Conservation (phyloP, 2,113 vertebrate species). For the Oriolus oriolus region DNA sequence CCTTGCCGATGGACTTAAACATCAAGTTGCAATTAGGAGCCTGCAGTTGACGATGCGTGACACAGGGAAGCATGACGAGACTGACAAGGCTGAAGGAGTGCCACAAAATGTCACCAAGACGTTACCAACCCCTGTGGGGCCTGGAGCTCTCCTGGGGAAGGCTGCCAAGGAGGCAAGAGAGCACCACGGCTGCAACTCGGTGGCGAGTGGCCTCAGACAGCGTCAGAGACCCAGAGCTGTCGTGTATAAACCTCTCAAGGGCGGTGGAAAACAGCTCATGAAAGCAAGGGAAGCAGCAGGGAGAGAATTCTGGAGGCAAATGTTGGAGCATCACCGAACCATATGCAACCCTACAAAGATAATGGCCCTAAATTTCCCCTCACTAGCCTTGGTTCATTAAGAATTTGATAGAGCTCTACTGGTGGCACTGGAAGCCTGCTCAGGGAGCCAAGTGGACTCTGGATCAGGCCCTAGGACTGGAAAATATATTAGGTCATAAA, state of each 20-base stretch:
- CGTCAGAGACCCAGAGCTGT: neutral
- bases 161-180: neutral
- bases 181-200: neutral
- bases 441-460: neutral
- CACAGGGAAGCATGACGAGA: neutral
- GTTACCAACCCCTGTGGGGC: neutral
- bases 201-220: neutral
- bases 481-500: constrained; percentile 51
- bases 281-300: neutral
- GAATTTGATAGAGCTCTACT: neutral
- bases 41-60: neutral
- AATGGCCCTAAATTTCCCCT: constrained; percentile 51
- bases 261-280: neutral
- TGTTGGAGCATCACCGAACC: neutral
- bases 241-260: fast-evolving
- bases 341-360: constrained; percentile 23
- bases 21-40: neutral
- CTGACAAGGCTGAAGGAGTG: neutral
- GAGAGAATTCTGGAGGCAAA: constrained; percentile 14
- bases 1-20: neutral
- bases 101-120: constrained; percentile 19
- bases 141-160: neutral
- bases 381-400: neutral
- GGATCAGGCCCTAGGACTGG: constrained; percentile 10
- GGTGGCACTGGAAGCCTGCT: neutral